A percentile compares a stretch with the other conserved stretches of the same genome.
These are phyloP conservation scores for Drosophila erecta DNA, from an alignment of 1,140 invertebrate species.

Conservation along the genomic window DNA sequence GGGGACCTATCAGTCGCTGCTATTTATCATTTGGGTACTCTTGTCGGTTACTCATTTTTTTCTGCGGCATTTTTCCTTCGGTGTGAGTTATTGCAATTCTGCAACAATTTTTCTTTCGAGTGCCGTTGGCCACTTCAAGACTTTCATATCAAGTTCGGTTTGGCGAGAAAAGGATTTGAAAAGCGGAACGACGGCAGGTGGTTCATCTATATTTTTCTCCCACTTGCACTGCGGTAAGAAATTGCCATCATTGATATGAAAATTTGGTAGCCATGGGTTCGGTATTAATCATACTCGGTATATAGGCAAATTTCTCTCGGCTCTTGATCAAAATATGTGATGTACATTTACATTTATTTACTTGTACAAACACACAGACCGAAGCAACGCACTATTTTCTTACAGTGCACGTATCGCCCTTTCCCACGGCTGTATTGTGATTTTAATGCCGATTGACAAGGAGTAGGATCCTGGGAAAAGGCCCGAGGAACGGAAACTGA, in stretches of 20 bases:
- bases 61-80: constrained; percentile 1
- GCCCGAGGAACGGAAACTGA: constrained; percentile 19
- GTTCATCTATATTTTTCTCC: constrained; percentile 31
- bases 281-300: constrained; percentile 1
- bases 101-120: constrained; percentile 74
- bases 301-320: neutral
- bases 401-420: constrained; percentile 22
- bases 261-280: neutral
- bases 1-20: constrained; percentile 53
- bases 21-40: constrained; percentile 74
- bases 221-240: constrained; percentile 16
- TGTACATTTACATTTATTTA: neutral
- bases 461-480: constrained; percentile 6
- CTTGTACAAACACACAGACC: too few relatives aligned
- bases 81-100: constrained; percentile 80
- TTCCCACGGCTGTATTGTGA: constrained; percentile 70
- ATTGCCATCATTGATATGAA: constrained; percentile 3
- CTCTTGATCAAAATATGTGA: neutral
- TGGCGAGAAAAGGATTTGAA: constrained; percentile 56
- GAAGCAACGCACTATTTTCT: neutral
- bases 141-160: constrained; percentile 63
- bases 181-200: constrained; percentile 55
- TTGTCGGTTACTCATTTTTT: constrained; percentile 52
- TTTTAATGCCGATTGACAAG: constrained; percentile 81
- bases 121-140: constrained; percentile 73